phyloP scores from a whole-genome alignment of 1,140 invertebrate species.

The Penaeus chinensis region DNA sequence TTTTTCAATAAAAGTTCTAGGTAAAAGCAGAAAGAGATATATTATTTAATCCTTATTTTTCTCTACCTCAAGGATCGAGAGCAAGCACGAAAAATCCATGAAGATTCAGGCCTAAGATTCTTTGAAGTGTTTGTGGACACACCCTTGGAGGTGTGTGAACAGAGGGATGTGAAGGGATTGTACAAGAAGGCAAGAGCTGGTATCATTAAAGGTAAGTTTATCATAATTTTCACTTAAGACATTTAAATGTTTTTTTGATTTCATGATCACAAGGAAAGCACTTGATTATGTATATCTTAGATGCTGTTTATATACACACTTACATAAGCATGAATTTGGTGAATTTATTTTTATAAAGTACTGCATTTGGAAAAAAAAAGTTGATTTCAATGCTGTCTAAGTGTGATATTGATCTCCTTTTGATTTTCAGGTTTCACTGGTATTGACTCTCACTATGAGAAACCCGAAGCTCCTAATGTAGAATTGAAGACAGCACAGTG shows the following conservation, averaged over 20 bases:
- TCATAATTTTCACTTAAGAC: background rate
- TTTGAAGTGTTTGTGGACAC: conserved; percentile 98
- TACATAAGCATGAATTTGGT: too few species aligned
- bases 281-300: too few species aligned
- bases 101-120: conserved; percentile 88
- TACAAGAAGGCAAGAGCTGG: conserved; percentile 98
- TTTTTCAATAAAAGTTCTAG: too few species aligned
- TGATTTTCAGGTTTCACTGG: conserved; percentile 87
- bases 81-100: conserved; percentile 88
- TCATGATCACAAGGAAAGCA: too few species aligned
- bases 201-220: conserved; percentile 79
- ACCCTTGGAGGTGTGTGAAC: conserved; percentile 92
- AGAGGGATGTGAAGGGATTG: conserved; percentile 94
- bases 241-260: too few species aligned
- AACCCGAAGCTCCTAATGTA: conserved; percentile 87
- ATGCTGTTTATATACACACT: too few species aligned
- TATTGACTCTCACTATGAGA: conserved; percentile 95
- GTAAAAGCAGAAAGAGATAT: conserved; percentile 64
- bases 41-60: background rate
- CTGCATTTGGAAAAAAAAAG: conserved; percentile 12
- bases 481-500: conserved; percentile 85
- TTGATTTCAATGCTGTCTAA: background rate
- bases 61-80: conserved; percentile 78
- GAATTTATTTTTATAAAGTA: background rate
- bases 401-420: background rate